phyloP scores from a whole-genome alignment of 2,888 invertebrate genomes.

The Eremobia ochroleuca region DNA sequence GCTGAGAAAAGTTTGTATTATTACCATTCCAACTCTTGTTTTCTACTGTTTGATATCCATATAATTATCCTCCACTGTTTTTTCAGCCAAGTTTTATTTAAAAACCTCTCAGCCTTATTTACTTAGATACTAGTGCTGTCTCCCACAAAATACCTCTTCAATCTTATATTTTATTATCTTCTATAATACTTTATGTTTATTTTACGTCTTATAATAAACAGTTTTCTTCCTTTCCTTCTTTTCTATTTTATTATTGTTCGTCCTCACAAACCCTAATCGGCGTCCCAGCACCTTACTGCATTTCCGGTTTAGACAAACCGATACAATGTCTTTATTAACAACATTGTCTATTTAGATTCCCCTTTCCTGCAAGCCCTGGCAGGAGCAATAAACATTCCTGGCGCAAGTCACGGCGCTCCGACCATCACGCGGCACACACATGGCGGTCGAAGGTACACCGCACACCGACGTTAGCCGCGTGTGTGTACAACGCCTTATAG shows the following conservation, averaged over 20 bases:
- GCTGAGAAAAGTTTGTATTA: rapidly evolving
- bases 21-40: background rate
- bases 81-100: background rate
- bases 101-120: background rate
- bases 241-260: background rate
- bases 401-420: slow-evolving; percentile 83
- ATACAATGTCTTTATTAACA: slow-evolving; percentile 59
- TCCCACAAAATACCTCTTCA: too few relatives aligned
- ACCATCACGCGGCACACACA: slow-evolving; percentile 84
- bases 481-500: slow-evolving; percentile 72
- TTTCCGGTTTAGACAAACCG: background rate
- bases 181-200: background rate
- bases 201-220: background rate
- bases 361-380: slow-evolving; percentile 69
- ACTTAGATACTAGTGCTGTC: too few relatives aligned
- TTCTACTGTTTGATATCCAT: background rate
- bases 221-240: background rate
- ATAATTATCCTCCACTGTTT: background rate
- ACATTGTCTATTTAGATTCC: slow-evolving; percentile 55
- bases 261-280: too few relatives aligned
- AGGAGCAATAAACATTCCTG: slow-evolving; percentile 86
- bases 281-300: background rate
- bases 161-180: background rate
- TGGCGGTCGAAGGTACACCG: slow-evolving; percentile 73
- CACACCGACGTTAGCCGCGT: slow-evolving; percentile 74